Evolutionary conservation across 1,140 invertebrate genomes (phyloP).

Genomic region (Mercenaria mercenaria): DNA sequence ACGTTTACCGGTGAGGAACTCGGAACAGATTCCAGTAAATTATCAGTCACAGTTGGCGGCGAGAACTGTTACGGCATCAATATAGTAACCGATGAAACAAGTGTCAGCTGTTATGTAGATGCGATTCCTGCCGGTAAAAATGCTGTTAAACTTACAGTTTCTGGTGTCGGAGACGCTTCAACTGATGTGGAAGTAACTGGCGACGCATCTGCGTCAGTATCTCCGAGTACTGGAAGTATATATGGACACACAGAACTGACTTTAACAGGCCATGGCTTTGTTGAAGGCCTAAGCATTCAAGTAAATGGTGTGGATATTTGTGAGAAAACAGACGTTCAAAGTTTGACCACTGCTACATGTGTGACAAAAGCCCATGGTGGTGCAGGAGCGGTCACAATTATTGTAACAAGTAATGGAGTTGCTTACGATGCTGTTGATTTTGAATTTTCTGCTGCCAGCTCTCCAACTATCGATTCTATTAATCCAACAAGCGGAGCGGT

Average conservation of each 20-base stretch:
- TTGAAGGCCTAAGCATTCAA: not conserved
- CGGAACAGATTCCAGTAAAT: constrained; percentile 14
- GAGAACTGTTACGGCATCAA: constrained; percentile 53
- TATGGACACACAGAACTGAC: constrained; percentile 74
- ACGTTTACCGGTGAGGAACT: constrained; percentile 48
- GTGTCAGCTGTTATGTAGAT: constrained; percentile 64
- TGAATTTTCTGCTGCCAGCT: constrained; percentile 40
- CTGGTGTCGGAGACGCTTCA: constrained; percentile 59
- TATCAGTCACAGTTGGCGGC: constrained; percentile 65
- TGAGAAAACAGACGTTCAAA: not conserved
- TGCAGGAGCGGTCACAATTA: not conserved
- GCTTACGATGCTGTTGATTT: constrained; percentile 8
- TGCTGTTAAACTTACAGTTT: constrained; percentile 41
- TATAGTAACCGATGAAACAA: constrained; percentile 17
- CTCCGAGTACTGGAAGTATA: constrained; percentile 69
- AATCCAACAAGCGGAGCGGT: constrained; percentile 43
- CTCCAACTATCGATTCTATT: constrained; percentile 69
- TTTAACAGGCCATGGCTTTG: constrained; percentile 74
- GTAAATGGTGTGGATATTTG: not conserved
- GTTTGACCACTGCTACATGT: constrained; percentile 54
- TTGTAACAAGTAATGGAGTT: constrained; percentile 65
- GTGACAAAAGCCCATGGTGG: constrained; percentile 56
- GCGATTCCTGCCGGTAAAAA: constrained; percentile 64
- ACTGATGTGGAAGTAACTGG: constrained; percentile 42
- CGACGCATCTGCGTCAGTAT: not conserved